Base-by-base conservation (phyloP, 2,113 vertebrate genomes). In the Actenoides lindsayi region DNA sequence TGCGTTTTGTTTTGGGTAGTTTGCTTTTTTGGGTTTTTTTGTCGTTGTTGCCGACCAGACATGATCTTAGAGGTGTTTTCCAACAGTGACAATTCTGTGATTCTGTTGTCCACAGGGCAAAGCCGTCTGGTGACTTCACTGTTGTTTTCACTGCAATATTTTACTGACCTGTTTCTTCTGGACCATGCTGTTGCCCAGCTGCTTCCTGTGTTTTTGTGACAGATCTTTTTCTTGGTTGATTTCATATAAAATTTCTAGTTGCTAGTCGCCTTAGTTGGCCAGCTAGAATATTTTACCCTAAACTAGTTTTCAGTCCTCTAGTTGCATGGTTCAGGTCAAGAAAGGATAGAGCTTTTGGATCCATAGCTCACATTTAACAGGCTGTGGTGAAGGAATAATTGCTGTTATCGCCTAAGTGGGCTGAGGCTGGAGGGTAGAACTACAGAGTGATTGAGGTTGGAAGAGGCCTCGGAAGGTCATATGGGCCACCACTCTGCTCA, bases 401-500 rank as follows among this genome's bases (percentile, higher is more conserved):
- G 0, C n/a, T 64, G 17, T 60, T 76, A 11, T 2, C 76, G 33
- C 16, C 7, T 12, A 42, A 75, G 70, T 79, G 67, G 28, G 7
- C 23, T 46, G 28, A 56, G 57, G 15, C 48, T 83, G 42, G 25
- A 65, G 13, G 23, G 65, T 4, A 44, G 48, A 91, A 65, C 15
- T 73, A 30, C 15, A 33, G 53, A 64, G 56, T 64, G 77, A 64
- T 1, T 80, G 71, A 69, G 44, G 9, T 6, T 74, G 25, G 63
- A 62, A 46, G 67, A 63, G 33, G 39, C 10, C 15, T 94, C 53
- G 3, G 11, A 42, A 69, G 48, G 48, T 73, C 35, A 4, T 0
- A 0, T 0, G 2, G 42, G 42, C 25, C 10, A 33, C 5, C 9
- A 3, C 18, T 70, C 28, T 57, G 41, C 56, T 82, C 20, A 53